A percentile compares a stretch with the other conserved stretches of the same genome.
These are phyloP conservation scores for Balearica regulorum DNA, from an alignment of 2,797 vertebrate genomes.

Conservation along the genomic window DNA sequence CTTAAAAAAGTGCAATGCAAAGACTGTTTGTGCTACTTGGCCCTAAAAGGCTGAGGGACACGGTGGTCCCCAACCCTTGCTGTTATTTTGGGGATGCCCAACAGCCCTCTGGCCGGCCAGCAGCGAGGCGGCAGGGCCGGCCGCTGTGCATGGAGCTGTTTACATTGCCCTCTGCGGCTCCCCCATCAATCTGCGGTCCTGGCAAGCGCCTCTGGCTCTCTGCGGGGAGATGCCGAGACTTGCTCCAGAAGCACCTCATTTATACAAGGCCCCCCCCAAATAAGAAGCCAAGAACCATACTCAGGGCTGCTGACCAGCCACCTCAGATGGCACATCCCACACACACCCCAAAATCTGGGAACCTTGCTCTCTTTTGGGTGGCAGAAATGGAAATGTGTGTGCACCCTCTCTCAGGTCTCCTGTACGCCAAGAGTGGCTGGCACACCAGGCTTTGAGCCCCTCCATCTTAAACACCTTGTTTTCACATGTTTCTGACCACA, in stretches of 20 bases:
- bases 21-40: accelerated
- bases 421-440: neutral
- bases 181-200: neutral
- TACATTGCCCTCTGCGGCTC: neutral
- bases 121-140: neutral
- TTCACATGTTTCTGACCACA: accelerated
- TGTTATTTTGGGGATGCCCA: neutral
- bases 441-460: neutral
- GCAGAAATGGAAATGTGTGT: neutral
- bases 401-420: neutral
- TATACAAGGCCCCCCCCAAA: neutral
- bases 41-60: neutral
- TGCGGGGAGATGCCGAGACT: neutral
- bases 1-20: neutral
- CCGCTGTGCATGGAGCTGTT: neutral
- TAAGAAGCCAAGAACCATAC: neutral
- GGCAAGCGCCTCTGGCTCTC: neutral
- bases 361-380: neutral
- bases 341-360: neutral
- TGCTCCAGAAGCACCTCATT: neutral
- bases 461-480: neutral
- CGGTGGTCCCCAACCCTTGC: neutral
- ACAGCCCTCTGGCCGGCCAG: neutral
- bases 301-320: accelerated
- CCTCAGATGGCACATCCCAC: accelerated